Conservation (phyloP, 1,140 invertebrate genomes). For the Drosophila guanche region DNA sequence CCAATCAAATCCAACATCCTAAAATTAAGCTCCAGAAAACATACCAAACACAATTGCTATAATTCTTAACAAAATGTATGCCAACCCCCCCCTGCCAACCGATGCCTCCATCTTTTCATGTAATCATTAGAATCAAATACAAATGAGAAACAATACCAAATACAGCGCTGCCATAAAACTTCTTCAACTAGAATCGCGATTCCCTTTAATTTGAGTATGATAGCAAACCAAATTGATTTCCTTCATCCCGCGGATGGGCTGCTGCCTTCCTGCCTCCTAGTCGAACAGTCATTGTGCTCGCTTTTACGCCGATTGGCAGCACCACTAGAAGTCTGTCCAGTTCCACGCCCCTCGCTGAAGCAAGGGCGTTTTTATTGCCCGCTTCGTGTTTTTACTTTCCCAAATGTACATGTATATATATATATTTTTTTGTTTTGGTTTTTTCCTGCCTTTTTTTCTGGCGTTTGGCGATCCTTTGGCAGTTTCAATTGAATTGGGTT, state of each 20-base stretch:
- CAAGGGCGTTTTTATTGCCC: constrained; percentile 44
- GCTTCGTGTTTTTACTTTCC: constrained; percentile 41
- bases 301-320: constrained; percentile 45
- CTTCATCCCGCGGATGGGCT: constrained; percentile 18
- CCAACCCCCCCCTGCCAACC: no score
- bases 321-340: no score
- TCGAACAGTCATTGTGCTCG: constrained; percentile 25
- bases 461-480: constrained; percentile 8
- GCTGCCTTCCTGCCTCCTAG: background rate
- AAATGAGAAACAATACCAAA: background rate
- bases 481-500: constrained; percentile 41
- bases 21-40: no score
- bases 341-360: constrained; percentile 28
- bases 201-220: constrained; percentile 50
- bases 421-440: constrained; percentile 4
- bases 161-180: constrained; percentile 10
- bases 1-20: no score
- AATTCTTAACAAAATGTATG: no score
- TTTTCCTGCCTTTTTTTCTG: constrained; percentile 28
- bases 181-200: constrained; percentile 21
- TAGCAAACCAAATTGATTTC: constrained; percentile 49
- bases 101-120: no score
- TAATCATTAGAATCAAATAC: no score
- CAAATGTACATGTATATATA: constrained; percentile 32
- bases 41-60: no score